Evolutionary conservation across 1,140 invertebrate species (phyloP).

Genomic region (Gryon sp.): DNA sequence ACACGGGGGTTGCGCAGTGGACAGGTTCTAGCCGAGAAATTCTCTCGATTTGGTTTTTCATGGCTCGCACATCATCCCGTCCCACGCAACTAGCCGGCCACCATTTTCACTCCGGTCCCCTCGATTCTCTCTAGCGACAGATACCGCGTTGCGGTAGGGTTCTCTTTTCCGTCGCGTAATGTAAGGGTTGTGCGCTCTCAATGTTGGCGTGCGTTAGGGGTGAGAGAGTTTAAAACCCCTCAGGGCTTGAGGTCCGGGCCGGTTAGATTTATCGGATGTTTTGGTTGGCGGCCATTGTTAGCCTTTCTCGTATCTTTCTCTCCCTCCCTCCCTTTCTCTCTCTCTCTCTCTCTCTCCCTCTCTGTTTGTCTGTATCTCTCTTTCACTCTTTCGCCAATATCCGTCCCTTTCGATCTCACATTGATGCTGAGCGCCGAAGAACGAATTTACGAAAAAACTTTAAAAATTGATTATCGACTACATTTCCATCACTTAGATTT

Average conservation of each 20-base stretch:
- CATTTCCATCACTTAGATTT: conserved; percentile 52
- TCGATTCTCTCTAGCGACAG: conserved; percentile 25
- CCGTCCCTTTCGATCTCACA: conserved; percentile 38
- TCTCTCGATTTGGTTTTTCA: conserved; percentile 74
- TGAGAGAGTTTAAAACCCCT: conserved; percentile 78
- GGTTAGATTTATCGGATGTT: conserved; percentile 81
- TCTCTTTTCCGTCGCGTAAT: conserved; percentile 75
- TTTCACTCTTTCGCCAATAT: neutral
- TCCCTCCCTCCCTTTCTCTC: conserved; percentile 16
- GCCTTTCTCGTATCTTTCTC: conserved; percentile 64
- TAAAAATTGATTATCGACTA: conserved; percentile 62
- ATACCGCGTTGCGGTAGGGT: conserved; percentile 68
- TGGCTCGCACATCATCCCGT: conserved; percentile 71
- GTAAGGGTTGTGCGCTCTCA: conserved; percentile 77
- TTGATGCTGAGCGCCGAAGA: conserved; percentile 23
- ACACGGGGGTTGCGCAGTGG: conserved; percentile 46
- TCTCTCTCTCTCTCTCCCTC: conserved; percentile 11
- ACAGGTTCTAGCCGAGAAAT: conserved; percentile 62
- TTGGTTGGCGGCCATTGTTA: conserved; percentile 80
- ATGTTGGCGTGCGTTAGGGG: conserved; percentile 71
- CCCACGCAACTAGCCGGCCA: conserved; percentile 41
- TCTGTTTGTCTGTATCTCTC: conserved; percentile 4
- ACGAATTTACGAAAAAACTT: conserved; percentile 51
- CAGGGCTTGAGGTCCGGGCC: conserved; percentile 78
- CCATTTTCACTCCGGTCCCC: conserved; percentile 58